These are phyloP conservation scores for Cremastobaeus sp. DNA, from an alignment of 2,888 invertebrate species.

Conservation along the genomic window DNA sequence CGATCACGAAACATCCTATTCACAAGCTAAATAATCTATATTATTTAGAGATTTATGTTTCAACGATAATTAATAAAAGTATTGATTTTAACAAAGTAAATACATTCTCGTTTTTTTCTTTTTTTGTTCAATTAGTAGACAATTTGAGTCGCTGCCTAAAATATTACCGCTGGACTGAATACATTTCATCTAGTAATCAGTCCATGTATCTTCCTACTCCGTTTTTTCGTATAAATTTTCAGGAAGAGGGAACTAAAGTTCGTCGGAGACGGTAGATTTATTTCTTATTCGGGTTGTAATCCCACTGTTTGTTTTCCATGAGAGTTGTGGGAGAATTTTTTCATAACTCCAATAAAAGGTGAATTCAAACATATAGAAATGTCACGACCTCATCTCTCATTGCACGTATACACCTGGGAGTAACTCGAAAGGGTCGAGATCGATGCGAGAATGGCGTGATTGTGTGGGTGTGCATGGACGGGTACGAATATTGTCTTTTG, in stretches of 20 bases:
- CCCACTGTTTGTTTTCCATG: background rate
- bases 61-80: slow-evolving; percentile 30
- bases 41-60: slow-evolving; percentile 31
- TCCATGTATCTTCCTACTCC: no score
- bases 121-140: background rate
- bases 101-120: background rate
- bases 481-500: slow-evolving; percentile 16
- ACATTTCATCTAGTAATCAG: no score
- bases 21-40: slow-evolving; percentile 34
- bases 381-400: slow-evolving; percentile 58
- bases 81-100: slow-evolving; percentile 22
- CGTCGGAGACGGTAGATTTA: no score
- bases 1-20: slow-evolving; percentile 20
- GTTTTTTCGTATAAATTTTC: no score
- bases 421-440: slow-evolving; percentile 43
- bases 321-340: slow-evolving; percentile 16
- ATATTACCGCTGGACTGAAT: no score
- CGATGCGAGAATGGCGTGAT: slow-evolving; percentile 29
- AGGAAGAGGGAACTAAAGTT: no score
- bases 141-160: background rate
- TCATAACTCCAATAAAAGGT: slow-evolving; percentile 18
- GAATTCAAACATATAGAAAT: slow-evolving; percentile 46
- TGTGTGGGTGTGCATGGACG: slow-evolving; percentile 33
- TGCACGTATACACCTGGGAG: slow-evolving; percentile 49
- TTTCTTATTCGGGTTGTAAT: background rate